Percentiles rank a stretch among this genome's conserved stretches.
These are phyloP conservation scores for Philereme transversata DNA, from an alignment of 2,888 invertebrate genomes.

Conservation along the genomic window DNA sequence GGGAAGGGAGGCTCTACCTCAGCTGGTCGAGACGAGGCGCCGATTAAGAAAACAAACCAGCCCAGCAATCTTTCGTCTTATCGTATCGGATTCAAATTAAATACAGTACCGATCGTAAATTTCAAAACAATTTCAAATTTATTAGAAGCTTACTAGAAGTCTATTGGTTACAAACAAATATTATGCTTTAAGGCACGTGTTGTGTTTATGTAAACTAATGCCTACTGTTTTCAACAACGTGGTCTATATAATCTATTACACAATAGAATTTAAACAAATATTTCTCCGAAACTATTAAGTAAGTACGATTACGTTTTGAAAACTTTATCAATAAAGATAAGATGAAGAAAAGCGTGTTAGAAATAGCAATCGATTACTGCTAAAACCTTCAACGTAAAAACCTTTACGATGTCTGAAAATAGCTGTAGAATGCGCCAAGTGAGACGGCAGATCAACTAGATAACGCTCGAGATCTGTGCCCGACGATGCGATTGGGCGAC, in stretches of 20 bases:
- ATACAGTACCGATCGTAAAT: slow-evolving; percentile 32
- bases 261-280: neutral
- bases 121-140: slow-evolving; percentile 39
- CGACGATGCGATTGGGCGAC: slow-evolving; percentile 68
- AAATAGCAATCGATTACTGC: too few relatives aligned
- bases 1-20: slow-evolving; percentile 42
- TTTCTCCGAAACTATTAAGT: slow-evolving; percentile 6
- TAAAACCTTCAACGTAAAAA: slow-evolving; percentile 32
- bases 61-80: slow-evolving; percentile 58
- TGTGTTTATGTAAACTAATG: slow-evolving; percentile 24
- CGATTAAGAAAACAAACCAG: slow-evolving; percentile 72
- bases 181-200: slow-evolving; percentile 31
- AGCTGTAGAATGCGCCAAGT: slow-evolving; percentile 66
- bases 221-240: slow-evolving; percentile 31
- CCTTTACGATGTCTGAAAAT: slow-evolving; percentile 66
- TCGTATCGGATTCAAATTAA: slow-evolving; percentile 55
- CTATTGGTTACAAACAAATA: slow-evolving; percentile 30
- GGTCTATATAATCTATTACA: slow-evolving; percentile 9
- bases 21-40: slow-evolving; percentile 56
- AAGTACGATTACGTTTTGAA: neutral
- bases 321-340: neutral
- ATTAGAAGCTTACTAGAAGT: slow-evolving; percentile 36
- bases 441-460: slow-evolving; percentile 82
- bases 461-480: slow-evolving; percentile 84
- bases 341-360: neutral